A percentile compares a stretch with the other conserved stretches of the same genome.
These are phyloP conservation scores for Halichoeres trimaculatus DNA, from an alignment of 2,113 vertebrate genomes.

Conservation along the genomic window DNA sequence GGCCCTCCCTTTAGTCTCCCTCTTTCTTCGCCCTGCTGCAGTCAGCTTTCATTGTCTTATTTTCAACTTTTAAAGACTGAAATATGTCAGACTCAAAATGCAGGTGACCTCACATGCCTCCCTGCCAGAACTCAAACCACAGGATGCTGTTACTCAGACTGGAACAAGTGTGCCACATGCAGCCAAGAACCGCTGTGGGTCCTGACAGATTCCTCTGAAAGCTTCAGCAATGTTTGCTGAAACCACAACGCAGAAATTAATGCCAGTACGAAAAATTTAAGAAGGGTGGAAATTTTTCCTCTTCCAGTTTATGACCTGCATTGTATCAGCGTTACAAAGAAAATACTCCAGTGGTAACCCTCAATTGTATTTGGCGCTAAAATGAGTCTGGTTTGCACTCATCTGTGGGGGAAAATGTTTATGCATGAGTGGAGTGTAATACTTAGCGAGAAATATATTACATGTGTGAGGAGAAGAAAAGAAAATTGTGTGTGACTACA, in stretches of 20 bases:
- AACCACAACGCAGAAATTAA: slow-evolving; percentile 32
- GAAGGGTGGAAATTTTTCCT: slow-evolving; percentile 7
- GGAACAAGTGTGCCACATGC: slow-evolving; percentile 24
- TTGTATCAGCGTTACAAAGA: slow-evolving; percentile 11
- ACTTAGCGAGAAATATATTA: too few relatives aligned
- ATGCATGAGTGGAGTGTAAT: too few relatives aligned
- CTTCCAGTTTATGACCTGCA: slow-evolving; percentile 1
- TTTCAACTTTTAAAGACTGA: slow-evolving; percentile 1
- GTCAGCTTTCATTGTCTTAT: background rate
- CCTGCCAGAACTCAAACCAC: slow-evolving; percentile 14
- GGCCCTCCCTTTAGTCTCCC: background rate
- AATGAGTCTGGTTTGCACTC: background rate
- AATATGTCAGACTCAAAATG: background rate
- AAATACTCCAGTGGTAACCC: background rate
- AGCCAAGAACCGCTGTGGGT: slow-evolving; percentile 39
- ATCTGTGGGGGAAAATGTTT: background rate
- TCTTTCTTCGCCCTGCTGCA: background rate
- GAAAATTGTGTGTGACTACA: background rate
- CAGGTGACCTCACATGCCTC: slow-evolving; percentile 18
- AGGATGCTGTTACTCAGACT: slow-evolving; percentile 11
- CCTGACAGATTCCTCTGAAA: slow-evolving; percentile 16
- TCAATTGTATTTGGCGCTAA: slow-evolving; percentile 2
- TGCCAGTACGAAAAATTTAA: slow-evolving; percentile 18
- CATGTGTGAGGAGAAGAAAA: background rate
- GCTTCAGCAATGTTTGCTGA: slow-evolving; percentile 27